Percentiles rank a stretch among this genome's conserved stretches.
phyloP scores from a whole-genome alignment of 2,113 vertebrate genomes.

The Harpagus bidentatus region DNA sequence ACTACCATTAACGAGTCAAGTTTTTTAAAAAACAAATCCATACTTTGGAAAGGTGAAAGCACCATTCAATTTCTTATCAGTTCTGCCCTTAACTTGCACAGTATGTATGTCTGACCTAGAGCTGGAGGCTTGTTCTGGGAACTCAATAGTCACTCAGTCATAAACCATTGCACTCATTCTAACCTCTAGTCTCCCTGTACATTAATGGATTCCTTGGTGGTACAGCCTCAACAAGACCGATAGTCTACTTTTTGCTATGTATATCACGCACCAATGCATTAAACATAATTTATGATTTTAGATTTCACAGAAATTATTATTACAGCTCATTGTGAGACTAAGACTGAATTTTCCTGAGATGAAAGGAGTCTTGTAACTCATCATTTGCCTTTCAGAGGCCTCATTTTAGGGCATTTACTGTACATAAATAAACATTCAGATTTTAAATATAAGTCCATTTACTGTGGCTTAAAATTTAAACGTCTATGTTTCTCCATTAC shows the following conservation, averaged over 20 bases:
- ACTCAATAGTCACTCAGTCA: not conserved
- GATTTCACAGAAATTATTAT: conserved; percentile 28
- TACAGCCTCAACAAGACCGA: not conserved
- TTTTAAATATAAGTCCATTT: conserved; percentile 58
- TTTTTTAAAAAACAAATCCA: not conserved
- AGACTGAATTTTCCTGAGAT: conserved; percentile 15
- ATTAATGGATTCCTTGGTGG: not conserved
- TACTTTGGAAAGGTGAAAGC: not conserved
- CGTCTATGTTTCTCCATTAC: not conserved
- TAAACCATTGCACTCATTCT: not conserved
- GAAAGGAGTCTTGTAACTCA: conserved; percentile 44
- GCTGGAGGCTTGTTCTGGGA: not conserved
- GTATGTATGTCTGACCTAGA: not conserved
- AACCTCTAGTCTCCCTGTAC: not conserved
- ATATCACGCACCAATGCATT: not conserved
- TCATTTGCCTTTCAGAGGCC: conserved; percentile 50
- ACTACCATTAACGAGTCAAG: not conserved
- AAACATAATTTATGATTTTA: conserved; percentile 23
- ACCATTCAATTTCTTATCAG: not conserved
- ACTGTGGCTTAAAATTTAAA: conserved; percentile 47
- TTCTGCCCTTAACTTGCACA: not conserved
- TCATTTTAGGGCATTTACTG: conserved; percentile 30
- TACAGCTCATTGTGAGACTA: conserved; percentile 36
- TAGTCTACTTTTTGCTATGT: not conserved
- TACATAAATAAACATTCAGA: conserved; percentile 47